Conservation (phyloP, 2,797 vertebrate species). For the Thamnophis elegans region DNA sequence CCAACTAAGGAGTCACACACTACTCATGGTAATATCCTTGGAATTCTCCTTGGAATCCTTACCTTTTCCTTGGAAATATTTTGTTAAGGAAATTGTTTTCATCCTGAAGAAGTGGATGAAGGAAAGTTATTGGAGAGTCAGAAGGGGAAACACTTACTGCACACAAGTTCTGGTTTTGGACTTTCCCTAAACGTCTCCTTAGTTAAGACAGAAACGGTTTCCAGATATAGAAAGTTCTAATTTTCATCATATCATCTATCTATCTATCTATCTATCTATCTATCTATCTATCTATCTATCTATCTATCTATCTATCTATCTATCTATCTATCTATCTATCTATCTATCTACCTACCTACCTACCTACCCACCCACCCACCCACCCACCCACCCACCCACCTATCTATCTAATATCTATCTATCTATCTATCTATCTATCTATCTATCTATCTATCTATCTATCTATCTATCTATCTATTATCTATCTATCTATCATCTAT, state of each 20-base stretch:
- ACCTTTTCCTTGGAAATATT: background rate
- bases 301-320: background rate
- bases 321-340: background rate
- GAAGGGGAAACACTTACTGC: background rate
- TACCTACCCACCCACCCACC: no score
- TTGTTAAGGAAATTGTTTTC: background rate
- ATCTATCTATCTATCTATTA: background rate
- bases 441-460: no score
- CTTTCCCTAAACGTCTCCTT: background rate
- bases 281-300: background rate
- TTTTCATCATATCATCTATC: background rate
- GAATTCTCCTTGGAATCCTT: background rate
- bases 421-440: fast-evolving
- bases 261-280: background rate
- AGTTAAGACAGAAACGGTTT: background rate
- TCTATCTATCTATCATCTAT: background rate
- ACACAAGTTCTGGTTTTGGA: background rate
- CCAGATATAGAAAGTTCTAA: background rate
- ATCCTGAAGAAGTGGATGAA: background rate
- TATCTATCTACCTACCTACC: fast-evolving
- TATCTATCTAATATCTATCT: no score
- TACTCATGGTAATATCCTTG: background rate
- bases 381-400: no score
- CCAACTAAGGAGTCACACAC: background rate
- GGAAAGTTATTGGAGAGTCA: background rate